Evolutionary conservation across 2,888 invertebrate species (phyloP).

Genomic region (Nomada ferruginata): DNA sequence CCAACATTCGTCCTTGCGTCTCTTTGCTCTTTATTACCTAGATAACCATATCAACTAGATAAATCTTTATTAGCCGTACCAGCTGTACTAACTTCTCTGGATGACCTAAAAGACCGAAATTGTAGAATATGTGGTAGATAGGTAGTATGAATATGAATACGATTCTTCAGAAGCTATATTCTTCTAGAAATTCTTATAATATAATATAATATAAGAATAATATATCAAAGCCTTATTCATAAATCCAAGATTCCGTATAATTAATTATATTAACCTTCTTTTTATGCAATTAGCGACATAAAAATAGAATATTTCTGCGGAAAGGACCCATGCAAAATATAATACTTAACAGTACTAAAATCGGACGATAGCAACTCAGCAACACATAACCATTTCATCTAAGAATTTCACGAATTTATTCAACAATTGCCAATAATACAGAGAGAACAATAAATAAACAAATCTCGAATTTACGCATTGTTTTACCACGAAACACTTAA

Average conservation of each 20-base stretch:
- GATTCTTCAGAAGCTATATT: background rate
- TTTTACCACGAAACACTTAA: conserved; percentile 25
- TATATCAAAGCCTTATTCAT: background rate
- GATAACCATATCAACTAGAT: conserved; percentile 15
- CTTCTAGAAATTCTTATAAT: background rate
- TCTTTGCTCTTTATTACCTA: background rate
- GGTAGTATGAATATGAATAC: background rate
- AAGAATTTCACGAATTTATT: too few species aligned
- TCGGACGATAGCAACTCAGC: too few species aligned
- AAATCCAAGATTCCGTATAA: background rate
- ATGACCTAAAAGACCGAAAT: background rate
- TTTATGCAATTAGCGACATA: too few species aligned
- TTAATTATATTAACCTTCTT: too few species aligned
- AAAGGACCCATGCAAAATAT: too few species aligned
- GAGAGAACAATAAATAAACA: background rate
- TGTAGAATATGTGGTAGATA: background rate
- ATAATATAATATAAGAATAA: too few species aligned
- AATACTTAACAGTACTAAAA: too few species aligned
- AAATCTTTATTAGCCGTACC: conserved; percentile 25
- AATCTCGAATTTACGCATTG: background rate
- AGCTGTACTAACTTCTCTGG: conserved; percentile 20
- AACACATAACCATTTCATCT: too few species aligned
- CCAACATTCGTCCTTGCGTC: conserved; percentile 6
- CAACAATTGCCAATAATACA: background rate
- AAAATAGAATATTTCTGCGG: too few species aligned